Base-by-base conservation (phyloP, 2,888 invertebrate genomes). In the Reticulitermes lucifugus region DNA sequence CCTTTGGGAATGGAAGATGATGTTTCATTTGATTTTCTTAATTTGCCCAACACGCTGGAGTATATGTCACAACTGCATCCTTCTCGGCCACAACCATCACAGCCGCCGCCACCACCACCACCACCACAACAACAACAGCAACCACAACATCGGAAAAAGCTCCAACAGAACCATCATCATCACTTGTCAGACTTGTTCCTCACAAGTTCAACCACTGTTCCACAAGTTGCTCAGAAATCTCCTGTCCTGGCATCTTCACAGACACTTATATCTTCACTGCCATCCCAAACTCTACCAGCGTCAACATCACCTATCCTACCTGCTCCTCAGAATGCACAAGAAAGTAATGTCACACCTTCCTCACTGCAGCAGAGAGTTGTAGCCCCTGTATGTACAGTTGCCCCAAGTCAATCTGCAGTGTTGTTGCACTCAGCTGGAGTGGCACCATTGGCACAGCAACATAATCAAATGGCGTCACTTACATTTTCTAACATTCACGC, bases 11-110 rank as follows among this genome's bases (percentile, higher is more conserved):
- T 92, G 90, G 92, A 92, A 43, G 88, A 88, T 85, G 91, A 91
- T 70, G 90, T 92, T 71, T 89, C 89, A 22, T 92, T 92, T 85
- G 92, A 92, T 88, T 91, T 92, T 83, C 88, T 91, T 35, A 91
- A 90, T 86, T 88, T 89, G 55, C 88, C 88, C n/a, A 88, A 88
- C 41, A 88, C 90, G 43, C 88, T 89, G 80, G 88, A 85, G 22
- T 85, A 85, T 88, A 84, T 86, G 88, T 83, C 87, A 88, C 80
- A 88, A 88, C 60, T 87, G 89, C 87, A 86, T 84, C 86, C 73
- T 81, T 84, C 83, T 88, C 89, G 77, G 88, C 71, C 77, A 88
- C n/a, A 85, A 86, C 35, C 87, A 87, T 84, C 88, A 12, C 55
- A 25, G 25, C 79, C 83, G 25, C 79, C 29, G 18, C 80, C 85